Evolutionary conservation across 1,140 invertebrate species (phyloP).

Genomic region (Elymnias hypermnestra): DNA sequence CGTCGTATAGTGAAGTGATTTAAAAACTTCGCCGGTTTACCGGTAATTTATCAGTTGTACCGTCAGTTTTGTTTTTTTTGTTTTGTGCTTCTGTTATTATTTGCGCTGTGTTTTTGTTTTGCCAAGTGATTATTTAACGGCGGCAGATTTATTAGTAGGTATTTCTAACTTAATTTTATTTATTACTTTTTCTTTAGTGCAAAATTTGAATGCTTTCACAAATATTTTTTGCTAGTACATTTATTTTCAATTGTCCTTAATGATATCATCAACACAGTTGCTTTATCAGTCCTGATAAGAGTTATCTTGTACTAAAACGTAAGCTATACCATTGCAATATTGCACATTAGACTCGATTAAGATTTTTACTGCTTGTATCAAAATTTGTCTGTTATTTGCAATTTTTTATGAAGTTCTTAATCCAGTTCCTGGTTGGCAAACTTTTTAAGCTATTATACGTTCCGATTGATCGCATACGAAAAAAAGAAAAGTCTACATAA

Average conservation of each 20-base stretch:
- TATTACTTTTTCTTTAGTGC: no score
- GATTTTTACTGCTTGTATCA: no score
- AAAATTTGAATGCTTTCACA: no score
- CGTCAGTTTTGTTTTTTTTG: constrained; percentile 32
- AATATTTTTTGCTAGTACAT: no score
- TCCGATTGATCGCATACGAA: no score
- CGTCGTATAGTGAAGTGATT: constrained; percentile 63
- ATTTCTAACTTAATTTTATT: no score
- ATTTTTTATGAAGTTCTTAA: no score
- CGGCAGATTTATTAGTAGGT: constrained; percentile 53
- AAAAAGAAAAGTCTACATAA: no score
- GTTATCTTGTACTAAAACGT: constrained; percentile 48
- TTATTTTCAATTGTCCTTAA: constrained; percentile 30
- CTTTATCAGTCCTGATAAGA: constrained; percentile 65
- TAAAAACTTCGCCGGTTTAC: constrained; percentile 47
- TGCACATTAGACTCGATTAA: constrained; percentile 22
- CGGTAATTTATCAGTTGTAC: constrained; percentile 53
- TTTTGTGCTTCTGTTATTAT: constrained; percentile 41
- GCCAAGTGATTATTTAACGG: constrained; percentile 50
- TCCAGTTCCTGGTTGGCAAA: no score
- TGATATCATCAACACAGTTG: constrained; percentile 67
- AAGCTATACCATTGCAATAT: constrained; percentile 31
- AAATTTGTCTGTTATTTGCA: no score
- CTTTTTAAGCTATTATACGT: no score
- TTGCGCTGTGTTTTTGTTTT: constrained; percentile 53